Evolutionary conservation across 1,140 invertebrate genomes (phyloP).

Genomic region (Odontomachus brunneus): DNA sequence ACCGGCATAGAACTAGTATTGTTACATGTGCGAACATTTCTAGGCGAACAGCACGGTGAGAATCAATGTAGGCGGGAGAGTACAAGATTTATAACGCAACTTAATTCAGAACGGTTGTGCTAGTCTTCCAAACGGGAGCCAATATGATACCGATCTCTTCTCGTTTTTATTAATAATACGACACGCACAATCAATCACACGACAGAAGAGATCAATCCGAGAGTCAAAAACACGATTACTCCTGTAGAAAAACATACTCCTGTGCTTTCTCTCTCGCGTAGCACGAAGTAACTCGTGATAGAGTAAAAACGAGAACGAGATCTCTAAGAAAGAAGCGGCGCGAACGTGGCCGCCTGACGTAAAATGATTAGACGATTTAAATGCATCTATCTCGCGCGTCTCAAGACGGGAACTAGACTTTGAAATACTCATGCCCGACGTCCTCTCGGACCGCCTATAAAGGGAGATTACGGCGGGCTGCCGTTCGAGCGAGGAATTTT

Average conservation of each 20-base stretch:
- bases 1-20: constrained; percentile 8
- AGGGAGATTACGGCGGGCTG: constrained; percentile 48
- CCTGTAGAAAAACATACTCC: background rate
- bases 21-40: background rate
- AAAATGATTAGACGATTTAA: constrained; percentile 65
- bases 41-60: background rate
- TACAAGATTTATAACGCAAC: background rate
- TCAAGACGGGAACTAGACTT: constrained; percentile 36
- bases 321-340: background rate
- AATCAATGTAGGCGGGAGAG: background rate
- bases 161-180: no score
- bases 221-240: constrained; percentile 32
- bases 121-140: no score
- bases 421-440: constrained; percentile 53
- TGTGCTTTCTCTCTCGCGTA: background rate
- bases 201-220: background rate
- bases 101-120: no score
- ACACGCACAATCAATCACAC: no score
- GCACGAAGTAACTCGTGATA: background rate
- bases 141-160: no score
- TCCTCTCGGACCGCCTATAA: constrained; percentile 38
- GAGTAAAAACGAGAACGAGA: background rate
- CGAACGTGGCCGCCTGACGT: constrained; percentile 25
- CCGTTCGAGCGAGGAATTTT: constrained; percentile 58
- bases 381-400: constrained; percentile 54